Evolutionary conservation across 2,113 vertebrate genomes (phyloP).

Genomic region (Coracopsis vasa): DNA sequence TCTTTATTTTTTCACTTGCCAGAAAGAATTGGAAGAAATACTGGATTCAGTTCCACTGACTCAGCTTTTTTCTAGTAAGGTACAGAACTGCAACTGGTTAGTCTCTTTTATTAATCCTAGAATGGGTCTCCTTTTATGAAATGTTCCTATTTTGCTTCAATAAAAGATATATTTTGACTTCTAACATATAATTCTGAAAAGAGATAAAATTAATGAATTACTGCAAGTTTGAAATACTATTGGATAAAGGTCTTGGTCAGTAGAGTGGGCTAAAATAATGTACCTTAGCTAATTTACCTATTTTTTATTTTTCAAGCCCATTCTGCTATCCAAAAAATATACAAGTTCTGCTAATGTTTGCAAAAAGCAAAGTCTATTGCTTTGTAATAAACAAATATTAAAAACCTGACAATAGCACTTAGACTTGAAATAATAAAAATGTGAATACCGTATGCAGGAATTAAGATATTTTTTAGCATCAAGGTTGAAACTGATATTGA

Average conservation of each 20-base stretch:
- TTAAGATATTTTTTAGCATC: neutral
- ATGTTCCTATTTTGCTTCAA: neutral
- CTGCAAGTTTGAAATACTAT: neutral
- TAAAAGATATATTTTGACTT: neutral
- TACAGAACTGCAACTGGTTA: neutral
- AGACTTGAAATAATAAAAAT: neutral
- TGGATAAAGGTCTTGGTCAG: neutral
- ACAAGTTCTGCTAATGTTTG: neutral
- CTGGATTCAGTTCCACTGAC: neutral
- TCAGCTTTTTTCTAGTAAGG: neutral
- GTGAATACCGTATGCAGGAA: neutral
- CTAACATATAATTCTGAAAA: neutral
- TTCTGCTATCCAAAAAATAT: neutral
- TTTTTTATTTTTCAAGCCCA: neutral
- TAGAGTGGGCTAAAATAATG: neutral
- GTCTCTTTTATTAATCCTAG: neutral
- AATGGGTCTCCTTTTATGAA: neutral
- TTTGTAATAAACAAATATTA: neutral
- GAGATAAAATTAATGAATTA: neutral
- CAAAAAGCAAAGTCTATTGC: neutral
- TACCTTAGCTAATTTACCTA: neutral
- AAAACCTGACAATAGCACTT: neutral
- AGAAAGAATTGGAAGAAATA: neutral
- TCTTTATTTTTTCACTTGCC: neutral
- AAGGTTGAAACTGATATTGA: neutral